phyloP scores from a whole-genome alignment of 2,113 vertebrate genomes.

The Eurystomus gularis region DNA sequence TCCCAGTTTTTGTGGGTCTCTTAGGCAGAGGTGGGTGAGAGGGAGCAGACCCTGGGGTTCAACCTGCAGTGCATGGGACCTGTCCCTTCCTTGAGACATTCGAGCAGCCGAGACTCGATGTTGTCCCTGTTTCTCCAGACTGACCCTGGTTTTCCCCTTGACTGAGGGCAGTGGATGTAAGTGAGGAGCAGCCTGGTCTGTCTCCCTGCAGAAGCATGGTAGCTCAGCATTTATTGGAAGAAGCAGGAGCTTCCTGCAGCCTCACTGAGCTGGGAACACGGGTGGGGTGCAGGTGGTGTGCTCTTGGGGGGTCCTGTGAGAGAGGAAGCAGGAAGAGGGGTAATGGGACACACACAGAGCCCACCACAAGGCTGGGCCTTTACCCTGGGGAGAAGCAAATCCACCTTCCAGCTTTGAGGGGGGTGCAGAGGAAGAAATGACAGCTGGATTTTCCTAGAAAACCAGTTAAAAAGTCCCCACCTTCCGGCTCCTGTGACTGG shows the following conservation, averaged over 20 bases:
- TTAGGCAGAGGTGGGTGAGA: not conserved
- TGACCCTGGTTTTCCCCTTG: accelerated
- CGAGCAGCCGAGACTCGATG: too few relatives aligned
- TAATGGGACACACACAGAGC: not conserved
- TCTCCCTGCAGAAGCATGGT: not conserved
- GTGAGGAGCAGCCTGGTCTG: not conserved
- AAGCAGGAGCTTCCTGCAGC: not conserved
- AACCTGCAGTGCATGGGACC: accelerated
- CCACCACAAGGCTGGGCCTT: not conserved
- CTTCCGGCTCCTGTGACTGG: not conserved
- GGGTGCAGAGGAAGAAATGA: not conserved
- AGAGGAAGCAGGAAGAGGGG: not conserved
- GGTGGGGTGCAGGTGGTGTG: accelerated
- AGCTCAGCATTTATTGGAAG: accelerated
- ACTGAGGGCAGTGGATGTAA: not conserved
- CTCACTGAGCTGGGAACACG: not conserved
- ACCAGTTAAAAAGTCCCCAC: not conserved
- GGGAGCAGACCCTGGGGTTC: not conserved
- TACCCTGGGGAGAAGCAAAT: not conserved
- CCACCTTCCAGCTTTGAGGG: not conserved
- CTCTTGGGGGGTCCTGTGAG: not conserved
- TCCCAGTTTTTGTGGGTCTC: not conserved
- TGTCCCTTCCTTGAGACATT: accelerated
- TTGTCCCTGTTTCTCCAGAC: not conserved
- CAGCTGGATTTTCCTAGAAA: not conserved